Evolutionary conservation across 2,797 vertebrate species (phyloP).

Genomic region (Rhinichthys osculus): DNA sequence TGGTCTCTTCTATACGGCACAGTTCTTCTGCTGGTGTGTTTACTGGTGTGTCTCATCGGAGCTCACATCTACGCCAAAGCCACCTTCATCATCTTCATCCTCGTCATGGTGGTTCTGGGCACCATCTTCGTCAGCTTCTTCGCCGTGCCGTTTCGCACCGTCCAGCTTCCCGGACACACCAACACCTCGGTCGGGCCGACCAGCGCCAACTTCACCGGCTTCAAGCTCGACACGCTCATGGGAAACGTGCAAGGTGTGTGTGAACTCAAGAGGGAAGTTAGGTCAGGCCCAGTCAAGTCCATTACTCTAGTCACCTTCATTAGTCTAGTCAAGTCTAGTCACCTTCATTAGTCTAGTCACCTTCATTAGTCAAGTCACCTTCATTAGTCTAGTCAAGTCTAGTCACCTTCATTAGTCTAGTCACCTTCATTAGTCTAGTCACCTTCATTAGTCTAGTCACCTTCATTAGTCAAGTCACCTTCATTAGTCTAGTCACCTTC

Average conservation of each 20-base stretch:
- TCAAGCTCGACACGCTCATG: constrained; percentile 84
- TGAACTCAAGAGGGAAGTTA: too few species aligned
- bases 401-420: too few species aligned
- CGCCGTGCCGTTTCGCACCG: constrained; percentile 67
- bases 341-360: too few species aligned
- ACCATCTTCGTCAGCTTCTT: constrained; percentile 90
- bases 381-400: too few species aligned
- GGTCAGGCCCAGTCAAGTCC: too few species aligned
- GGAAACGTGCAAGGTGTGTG: constrained; percentile 81
- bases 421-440: too few species aligned
- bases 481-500: too few species aligned
- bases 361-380: too few species aligned
- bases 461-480: too few species aligned
- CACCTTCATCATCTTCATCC: constrained; percentile 90
- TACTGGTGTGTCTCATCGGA: constrained; percentile 88
- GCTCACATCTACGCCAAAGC: constrained; percentile 91
- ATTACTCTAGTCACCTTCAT: too few species aligned
- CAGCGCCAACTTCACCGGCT: constrained; percentile 83
- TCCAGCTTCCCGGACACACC: constrained; percentile 70
- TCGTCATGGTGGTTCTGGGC: constrained; percentile 83
- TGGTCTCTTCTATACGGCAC: constrained; percentile 87
- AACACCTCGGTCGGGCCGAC: constrained; percentile 49
- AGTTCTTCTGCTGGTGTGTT: constrained; percentile 80
- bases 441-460: too few species aligned
- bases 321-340: too few species aligned